phyloP scores from a whole-genome alignment of 2,113 vertebrate species.

The Excalfactoria chinensis region DNA sequence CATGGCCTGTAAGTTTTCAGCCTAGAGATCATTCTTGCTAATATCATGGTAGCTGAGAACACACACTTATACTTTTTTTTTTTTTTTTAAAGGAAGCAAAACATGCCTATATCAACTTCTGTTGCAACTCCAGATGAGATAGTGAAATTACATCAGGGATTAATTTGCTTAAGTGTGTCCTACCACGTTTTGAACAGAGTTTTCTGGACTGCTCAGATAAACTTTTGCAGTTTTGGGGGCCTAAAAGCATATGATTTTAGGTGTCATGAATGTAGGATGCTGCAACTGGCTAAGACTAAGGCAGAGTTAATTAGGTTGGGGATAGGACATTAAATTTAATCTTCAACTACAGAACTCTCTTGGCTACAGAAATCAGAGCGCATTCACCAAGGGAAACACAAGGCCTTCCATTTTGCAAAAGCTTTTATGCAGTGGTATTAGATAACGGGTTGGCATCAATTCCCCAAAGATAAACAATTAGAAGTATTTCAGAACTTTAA shows the following conservation, averaged over 20 bases:
- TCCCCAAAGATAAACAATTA: background rate
- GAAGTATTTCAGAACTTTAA: constrained; percentile 25
- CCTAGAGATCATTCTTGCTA: background rate
- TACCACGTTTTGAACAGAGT: background rate
- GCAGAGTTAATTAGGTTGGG: background rate
- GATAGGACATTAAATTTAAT: background rate
- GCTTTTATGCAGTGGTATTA: background rate
- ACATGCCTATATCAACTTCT: background rate
- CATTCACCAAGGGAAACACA: background rate
- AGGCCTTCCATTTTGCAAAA: background rate
- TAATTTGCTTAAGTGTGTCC: background rate
- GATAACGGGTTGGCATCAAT: background rate
- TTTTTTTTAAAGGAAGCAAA: background rate
- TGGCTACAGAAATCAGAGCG: background rate
- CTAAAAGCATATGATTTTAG: background rate
- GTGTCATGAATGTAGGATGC: background rate
- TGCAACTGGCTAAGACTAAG: background rate
- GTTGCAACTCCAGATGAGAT: background rate
- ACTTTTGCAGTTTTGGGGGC: background rate
- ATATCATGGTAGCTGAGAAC: background rate
- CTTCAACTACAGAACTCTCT: background rate
- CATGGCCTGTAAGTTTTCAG: background rate
- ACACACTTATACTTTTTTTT: background rate
- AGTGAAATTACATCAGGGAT: background rate
- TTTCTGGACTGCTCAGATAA: background rate